phyloP scores from a whole-genome alignment of 2,888 invertebrate species.

The Eupithecia exiguata region DNA sequence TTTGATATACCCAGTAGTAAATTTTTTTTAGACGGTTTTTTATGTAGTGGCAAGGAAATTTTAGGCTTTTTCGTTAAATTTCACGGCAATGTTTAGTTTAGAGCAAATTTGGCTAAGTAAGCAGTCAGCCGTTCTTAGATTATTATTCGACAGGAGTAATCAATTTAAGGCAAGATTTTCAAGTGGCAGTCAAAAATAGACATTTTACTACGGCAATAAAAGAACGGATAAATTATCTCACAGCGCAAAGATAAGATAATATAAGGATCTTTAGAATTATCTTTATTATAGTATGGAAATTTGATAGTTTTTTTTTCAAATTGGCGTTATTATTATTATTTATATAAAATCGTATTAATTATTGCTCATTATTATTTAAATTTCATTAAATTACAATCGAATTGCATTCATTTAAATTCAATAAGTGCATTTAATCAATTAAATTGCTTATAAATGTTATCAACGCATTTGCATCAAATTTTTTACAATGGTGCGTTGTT shows the following conservation, averaged over 20 bases:
- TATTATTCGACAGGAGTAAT: neutral
- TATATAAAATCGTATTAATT: neutral
- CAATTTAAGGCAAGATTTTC: neutral
- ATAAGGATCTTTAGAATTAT: neutral
- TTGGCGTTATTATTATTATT: neutral
- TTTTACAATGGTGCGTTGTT: neutral
- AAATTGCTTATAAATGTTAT: conserved; percentile 7
- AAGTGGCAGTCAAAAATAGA: neutral
- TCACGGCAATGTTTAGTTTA: neutral
- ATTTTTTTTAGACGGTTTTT: neutral
- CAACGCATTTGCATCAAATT: neutral
- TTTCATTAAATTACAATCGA: conserved; percentile 5
- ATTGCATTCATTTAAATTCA: conserved; percentile 16
- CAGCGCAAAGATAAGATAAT: neutral
- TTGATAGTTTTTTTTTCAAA: neutral
- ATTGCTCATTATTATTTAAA: neutral
- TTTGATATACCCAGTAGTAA: neutral
- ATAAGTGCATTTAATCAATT: conserved; percentile 21
- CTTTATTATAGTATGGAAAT: neutral
- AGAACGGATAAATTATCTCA: neutral
- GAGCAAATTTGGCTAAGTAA: neutral
- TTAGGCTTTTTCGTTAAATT: neutral
- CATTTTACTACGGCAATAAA: neutral
- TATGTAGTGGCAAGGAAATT: neutral
- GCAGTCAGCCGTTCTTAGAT: neutral